Percentiles rank a stretch among this genome's conserved stretches.
These are phyloP conservation scores for Ascidia mentula DNA, from an alignment of 23 tunicate genomes.

Conservation along the genomic window DNA sequence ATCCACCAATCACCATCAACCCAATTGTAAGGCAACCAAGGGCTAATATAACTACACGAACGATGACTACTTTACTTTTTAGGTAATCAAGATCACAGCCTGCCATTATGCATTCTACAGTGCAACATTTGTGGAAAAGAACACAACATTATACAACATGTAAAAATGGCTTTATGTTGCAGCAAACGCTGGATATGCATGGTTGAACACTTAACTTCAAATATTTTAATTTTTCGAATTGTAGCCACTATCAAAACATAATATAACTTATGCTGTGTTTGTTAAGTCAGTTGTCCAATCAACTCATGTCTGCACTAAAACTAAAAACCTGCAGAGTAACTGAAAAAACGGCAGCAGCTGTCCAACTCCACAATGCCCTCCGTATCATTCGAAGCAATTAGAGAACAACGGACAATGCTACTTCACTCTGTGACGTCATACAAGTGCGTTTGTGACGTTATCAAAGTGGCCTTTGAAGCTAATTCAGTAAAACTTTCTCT, in stretches of 20 bases:
- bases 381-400: not conserved
- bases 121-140: too few relatives aligned
- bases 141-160: too few relatives aligned
- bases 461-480: not conserved
- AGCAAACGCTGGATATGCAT: too few relatives aligned
- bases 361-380: not conserved
- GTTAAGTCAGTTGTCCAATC: too few relatives aligned
- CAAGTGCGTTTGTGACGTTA: constrained; percentile 4
- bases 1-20: constrained; percentile 38
- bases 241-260: too few relatives aligned
- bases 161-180: too few relatives aligned
- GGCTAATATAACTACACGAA: constrained; percentile 45
- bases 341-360: not conserved
- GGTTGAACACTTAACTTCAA: too few relatives aligned
- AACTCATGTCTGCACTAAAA: too few relatives aligned
- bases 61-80: constrained; percentile 57
- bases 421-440: not conserved
- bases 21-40: constrained; percentile 62
- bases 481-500: not conserved
- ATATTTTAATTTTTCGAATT: too few relatives aligned
- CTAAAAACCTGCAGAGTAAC: too few relatives aligned
- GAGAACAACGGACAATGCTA: not conserved
- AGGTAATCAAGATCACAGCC: constrained; percentile 46
- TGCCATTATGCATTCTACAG: too few relatives aligned
- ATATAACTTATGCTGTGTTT: too few relatives aligned